Conservation (phyloP, 1,140 invertebrate genomes). For the Heliconius hewitsoni region DNA sequence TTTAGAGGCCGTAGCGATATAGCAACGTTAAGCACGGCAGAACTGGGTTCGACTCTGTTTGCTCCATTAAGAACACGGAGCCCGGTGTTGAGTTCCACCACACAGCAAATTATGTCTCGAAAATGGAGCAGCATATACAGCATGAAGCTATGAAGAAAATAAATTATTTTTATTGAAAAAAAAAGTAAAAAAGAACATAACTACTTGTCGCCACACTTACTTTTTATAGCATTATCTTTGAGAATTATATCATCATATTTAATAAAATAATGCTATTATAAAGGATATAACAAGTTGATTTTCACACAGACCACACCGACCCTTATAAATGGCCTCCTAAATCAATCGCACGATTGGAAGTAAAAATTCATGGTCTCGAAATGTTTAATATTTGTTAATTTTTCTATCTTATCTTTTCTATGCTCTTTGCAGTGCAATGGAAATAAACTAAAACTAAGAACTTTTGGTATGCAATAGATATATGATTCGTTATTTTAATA, state of each 20-base stretch:
- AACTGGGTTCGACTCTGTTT: too few species aligned
- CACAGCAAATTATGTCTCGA: neutral
- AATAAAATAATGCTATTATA: neutral
- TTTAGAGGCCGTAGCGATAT: too few species aligned
- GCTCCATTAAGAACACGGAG: neutral
- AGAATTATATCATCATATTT: neutral
- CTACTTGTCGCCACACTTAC: too few species aligned
- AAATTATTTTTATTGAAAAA: too few species aligned
- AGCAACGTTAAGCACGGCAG: too few species aligned
- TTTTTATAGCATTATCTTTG: too few species aligned
- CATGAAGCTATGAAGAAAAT: too few species aligned
- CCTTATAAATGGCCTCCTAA: conserved; percentile 30
- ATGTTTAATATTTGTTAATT: conserved; percentile 36
- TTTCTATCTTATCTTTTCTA: neutral
- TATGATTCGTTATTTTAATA: too few species aligned
- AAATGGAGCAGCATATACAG: neutral
- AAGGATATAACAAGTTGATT: neutral
- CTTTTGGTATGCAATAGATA: neutral
- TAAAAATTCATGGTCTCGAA: conserved; percentile 31
- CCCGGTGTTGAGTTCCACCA: neutral
- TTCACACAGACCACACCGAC: conserved; percentile 22
- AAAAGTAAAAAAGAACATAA: too few species aligned
- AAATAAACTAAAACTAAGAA: neutral
- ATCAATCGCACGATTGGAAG: conserved; percentile 31
- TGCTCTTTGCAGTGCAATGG: neutral